Evolutionary conservation across 30 jellyfish, hydroid and myxozoan species (phyloP), one percentile per base, ranked within the genome.

Genomic region (Hydra vulgaris): DNA sequence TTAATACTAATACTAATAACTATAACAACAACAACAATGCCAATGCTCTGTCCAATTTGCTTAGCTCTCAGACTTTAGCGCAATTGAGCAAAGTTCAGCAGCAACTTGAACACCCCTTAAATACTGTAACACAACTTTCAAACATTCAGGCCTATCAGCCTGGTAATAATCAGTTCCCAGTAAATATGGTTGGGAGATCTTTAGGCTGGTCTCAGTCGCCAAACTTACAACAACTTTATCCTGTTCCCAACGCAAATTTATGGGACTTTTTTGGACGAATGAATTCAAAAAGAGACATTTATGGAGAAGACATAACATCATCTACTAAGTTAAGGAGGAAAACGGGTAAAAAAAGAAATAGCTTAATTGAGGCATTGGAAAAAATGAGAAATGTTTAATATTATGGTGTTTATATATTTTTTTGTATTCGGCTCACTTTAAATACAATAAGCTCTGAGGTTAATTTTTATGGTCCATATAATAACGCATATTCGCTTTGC

Each of bases 261-360:
- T 92, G 98, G 98, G 96, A 92, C 74, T 92, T 82, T 73, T 79
- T 92, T 55, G 95, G 98, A 0, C 88, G 94, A 18, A 20, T 72
- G 81, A 82, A 72, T 27, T 79, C 78, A 12, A 72, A 26, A 72
- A 40, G 86, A 27, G 53, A 68, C 18, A 55, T 54, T 27, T 21
- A n/a, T 72, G 78, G 18, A 72, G 86, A 82, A 21, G 86, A 21
- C 27, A 16, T 8, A n/a, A 23, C 8, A 68, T 8, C 75, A 20
- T n/a, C 16, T 16, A 1, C 26, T 8, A 68, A 23, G 27, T n/a
- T 15, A 7, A 20, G 12, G 27, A 68, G 15, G 16, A 68, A 8
- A 23, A 68, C 8, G 16, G 26, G 16, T 7, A 68, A 68, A 68
- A 68, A 15, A 68, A 5, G 25, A 68, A 68, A 68, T 23, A 68